Percentiles rank a stretch among this genome's conserved stretches.
Evolutionary conservation across 2,797 vertebrate genomes (phyloP).

Genomic region (Tragopan temminckii): DNA sequence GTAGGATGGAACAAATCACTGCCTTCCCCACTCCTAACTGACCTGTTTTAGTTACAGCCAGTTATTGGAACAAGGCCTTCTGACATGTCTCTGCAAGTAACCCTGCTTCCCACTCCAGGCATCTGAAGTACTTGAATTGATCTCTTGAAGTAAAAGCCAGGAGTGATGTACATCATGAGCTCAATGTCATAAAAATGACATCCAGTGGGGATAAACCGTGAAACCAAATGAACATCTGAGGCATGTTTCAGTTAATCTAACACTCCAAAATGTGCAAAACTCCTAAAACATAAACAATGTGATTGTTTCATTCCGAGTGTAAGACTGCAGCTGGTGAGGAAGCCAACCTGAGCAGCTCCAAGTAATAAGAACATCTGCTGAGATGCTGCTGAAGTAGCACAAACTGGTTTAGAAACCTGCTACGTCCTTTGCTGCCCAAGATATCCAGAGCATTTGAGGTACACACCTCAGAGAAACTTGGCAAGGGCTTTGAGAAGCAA

Average conservation of each 20-base stretch:
- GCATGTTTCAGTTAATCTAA: neutral
- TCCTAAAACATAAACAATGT: neutral
- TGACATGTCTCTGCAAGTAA: neutral
- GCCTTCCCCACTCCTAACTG: neutral
- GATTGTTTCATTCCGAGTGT: neutral
- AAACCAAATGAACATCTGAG: constrained; percentile 24
- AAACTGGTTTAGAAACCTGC: constrained; percentile 40
- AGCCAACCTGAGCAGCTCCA: neutral
- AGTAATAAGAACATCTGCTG: neutral
- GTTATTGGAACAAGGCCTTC: neutral
- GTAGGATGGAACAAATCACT: neutral
- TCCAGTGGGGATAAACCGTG: neutral
- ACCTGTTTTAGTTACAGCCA: neutral
- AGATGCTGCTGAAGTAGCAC: constrained; percentile 18
- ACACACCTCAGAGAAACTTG: constrained; percentile 44
- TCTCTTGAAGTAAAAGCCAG: neutral
- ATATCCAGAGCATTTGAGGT: neutral
- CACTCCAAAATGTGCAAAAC: neutral
- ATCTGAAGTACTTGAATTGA: neutral
- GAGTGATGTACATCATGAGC: neutral
- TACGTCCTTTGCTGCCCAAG: neutral
- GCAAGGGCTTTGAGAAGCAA: constrained; percentile 67
- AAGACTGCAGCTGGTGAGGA: neutral
- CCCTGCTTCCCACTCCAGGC: neutral
- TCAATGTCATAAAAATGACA: neutral